Percentiles rank a stretch among this genome's conserved stretches.
Evolutionary conservation across 2,888 invertebrate genomes (phyloP).

Genomic region (Lordiphosa andalusiaca): DNA sequence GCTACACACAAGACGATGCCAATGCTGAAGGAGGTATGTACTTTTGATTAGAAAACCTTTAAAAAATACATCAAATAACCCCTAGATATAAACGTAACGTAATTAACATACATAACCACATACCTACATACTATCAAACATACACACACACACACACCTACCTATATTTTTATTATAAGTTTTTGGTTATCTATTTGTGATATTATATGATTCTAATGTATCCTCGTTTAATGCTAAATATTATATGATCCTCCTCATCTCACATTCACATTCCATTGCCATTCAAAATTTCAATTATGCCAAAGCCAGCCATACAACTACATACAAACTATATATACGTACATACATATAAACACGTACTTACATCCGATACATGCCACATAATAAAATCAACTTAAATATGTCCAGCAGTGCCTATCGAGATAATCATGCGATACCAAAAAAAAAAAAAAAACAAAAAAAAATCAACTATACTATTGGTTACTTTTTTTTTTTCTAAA

Average conservation of each 20-base stretch:
- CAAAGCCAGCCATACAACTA: no score
- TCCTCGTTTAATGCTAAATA: conserved; percentile 8
- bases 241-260: conserved; percentile 7
- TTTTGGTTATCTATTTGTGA: not conserved
- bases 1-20: conserved; percentile 95
- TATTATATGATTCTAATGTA: conserved; percentile 5
- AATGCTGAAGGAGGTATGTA: conserved; percentile 94
- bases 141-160: not conserved
- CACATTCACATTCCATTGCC: no score
- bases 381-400: conserved; percentile 1
- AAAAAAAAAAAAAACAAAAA: no score
- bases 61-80: conserved; percentile 14
- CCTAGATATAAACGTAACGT: conserved; percentile 7
- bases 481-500: not conserved
- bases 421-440: not conserved
- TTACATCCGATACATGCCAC: conserved; percentile 2
- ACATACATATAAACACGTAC: not conserved
- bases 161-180: conserved; percentile 2
- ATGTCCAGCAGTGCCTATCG: not conserved
- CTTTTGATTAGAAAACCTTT: conserved; percentile 56
- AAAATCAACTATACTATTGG: no score
- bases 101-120: conserved; percentile 19
- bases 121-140: conserved; percentile 12
- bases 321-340: no score
- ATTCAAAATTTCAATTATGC: no score